A percentile compares a stretch with the other conserved stretches of the same genome.
Evolutionary conservation across 2,113 vertebrate genomes (phyloP).

Genomic region (Hippocampus barbouri): DNA sequence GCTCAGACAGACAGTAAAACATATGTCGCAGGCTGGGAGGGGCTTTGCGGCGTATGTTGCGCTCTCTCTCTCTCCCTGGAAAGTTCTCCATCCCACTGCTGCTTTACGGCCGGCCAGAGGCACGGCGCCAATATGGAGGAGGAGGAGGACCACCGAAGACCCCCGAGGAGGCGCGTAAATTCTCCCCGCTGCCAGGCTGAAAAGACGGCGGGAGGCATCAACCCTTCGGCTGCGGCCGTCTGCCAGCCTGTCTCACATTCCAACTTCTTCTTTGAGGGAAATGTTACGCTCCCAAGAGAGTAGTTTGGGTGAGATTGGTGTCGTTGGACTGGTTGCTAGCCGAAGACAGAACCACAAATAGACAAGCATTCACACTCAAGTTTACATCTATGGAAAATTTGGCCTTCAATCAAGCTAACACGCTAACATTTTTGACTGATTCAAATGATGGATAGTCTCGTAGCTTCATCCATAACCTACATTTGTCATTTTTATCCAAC

Average conservation of each 20-base stretch:
- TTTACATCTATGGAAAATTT: too few species aligned
- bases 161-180: constrained; percentile 25
- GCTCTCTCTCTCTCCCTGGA: constrained; percentile 33
- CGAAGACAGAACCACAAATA: neutral
- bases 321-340: too few species aligned
- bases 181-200: constrained; percentile 42
- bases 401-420: too few species aligned
- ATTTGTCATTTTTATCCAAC: neutral
- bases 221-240: constrained; percentile 23
- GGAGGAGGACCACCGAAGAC: constrained; percentile 42
- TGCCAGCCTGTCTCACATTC: constrained; percentile 43
- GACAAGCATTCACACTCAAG: too few species aligned
- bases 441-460: too few species aligned
- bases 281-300: neutral
- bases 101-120: constrained; percentile 70
- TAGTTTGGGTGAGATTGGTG: neutral
- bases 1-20: constrained; percentile 75
- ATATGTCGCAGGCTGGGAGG: constrained; percentile 71
- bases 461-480: too few species aligned
- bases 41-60: constrained; percentile 64
- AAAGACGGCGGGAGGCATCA: constrained; percentile 37
- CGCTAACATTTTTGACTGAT: too few species aligned
- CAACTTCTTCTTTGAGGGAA: neutral
- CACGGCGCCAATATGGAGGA: constrained; percentile 52
- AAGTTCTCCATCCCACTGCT: constrained; percentile 49